Evolutionary conservation across 2,113 vertebrate genomes (phyloP).

Genomic region (Rhea americana): DNA sequence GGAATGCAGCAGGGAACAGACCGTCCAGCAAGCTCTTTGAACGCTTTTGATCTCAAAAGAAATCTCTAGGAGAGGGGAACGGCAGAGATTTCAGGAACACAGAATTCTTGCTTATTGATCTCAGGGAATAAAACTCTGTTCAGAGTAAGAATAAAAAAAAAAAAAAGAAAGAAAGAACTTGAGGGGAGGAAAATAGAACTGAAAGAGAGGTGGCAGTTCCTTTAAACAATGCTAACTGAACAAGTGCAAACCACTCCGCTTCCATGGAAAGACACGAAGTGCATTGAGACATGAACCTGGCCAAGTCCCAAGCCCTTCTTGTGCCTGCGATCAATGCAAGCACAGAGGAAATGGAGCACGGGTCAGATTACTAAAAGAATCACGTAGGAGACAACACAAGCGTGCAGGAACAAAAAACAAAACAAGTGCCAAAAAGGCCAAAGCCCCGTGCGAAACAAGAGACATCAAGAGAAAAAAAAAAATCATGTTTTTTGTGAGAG

Average conservation of each 20-base stretch:
- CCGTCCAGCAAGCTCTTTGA: neutral
- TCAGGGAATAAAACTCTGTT: neutral
- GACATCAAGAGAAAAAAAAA: neutral
- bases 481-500: neutral
- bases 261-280: neutral
- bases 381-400: neutral
- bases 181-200: neutral
- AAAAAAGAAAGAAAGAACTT: neutral
- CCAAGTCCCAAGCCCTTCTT: neutral
- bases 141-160: neutral
- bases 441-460: neutral
- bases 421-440: neutral
- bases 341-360: neutral
- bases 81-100: neutral
- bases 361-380: neutral
- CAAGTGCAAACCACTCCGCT: neutral
- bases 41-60: neutral
- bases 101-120: neutral
- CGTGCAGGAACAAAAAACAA: neutral
- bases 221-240: neutral
- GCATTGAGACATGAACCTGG: neutral
- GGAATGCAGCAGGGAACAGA: neutral
- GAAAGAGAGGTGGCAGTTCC: neutral
- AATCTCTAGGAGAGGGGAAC: neutral
- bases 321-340: fast-evolving